phyloP scores from a whole-genome alignment of 2,888 invertebrate species.

The Morinoia aosen region DNA sequence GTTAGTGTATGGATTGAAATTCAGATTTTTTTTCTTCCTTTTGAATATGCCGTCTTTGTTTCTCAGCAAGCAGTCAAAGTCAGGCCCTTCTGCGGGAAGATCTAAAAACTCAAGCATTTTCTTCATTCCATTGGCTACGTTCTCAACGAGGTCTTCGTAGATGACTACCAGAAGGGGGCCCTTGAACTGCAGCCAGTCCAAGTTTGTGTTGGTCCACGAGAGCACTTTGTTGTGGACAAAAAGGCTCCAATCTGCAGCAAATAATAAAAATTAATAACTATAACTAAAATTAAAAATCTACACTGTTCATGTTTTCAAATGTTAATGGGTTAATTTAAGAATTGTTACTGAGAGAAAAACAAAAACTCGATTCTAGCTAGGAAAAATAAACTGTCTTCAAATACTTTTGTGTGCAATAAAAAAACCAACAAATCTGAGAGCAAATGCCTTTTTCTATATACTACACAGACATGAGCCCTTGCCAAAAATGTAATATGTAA shows the following conservation, averaged over 20 bases:
- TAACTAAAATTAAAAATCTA: not conserved
- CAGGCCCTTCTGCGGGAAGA: slow-evolving; percentile 69
- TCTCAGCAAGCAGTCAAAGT: slow-evolving; percentile 76
- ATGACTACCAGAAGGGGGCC: slow-evolving; percentile 80
- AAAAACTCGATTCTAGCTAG: too few relatives aligned
- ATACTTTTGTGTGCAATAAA: too few relatives aligned
- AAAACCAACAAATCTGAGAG: too few relatives aligned
- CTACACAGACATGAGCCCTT: too few relatives aligned
- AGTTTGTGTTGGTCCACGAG: slow-evolving; percentile 80
- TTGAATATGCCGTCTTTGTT: slow-evolving; percentile 82
- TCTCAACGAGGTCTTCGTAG: slow-evolving; percentile 79
- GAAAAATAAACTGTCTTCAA: too few relatives aligned
- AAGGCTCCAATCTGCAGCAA: slow-evolving; percentile 75
- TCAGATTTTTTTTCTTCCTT: slow-evolving; percentile 77
- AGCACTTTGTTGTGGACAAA: slow-evolving; percentile 79
- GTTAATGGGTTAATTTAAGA: too few relatives aligned
- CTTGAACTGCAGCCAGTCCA: slow-evolving; percentile 78
- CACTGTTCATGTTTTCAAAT: too few relatives aligned
- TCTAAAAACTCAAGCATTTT: slow-evolving; percentile 74
- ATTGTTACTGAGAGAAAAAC: too few relatives aligned
- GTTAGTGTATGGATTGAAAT: slow-evolving; percentile 80
- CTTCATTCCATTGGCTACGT: slow-evolving; percentile 75
- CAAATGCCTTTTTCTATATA: too few relatives aligned
- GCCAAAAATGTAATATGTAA: too few relatives aligned
- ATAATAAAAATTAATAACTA: not conserved